phyloP scores from a whole-genome alignment of 2,113 vertebrate species.

The Andinoacara biseriatus region DNA sequence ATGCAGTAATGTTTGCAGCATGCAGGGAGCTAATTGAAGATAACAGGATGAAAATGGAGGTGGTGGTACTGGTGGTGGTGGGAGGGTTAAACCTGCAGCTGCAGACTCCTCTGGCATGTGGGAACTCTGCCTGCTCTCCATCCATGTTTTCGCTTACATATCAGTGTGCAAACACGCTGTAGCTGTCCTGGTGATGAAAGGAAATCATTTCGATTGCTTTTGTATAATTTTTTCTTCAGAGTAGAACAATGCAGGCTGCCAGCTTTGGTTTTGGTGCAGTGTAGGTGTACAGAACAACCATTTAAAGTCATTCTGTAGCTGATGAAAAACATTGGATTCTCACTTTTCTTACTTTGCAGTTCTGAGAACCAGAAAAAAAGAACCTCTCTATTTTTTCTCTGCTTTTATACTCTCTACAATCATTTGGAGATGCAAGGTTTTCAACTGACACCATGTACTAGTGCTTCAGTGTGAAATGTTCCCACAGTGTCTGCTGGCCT shows the following conservation, averaged over 20 bases:
- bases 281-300: conserved; percentile 2
- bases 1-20: background rate
- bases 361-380: background rate
- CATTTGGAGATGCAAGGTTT: background rate
- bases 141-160: background rate
- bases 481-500: conserved; percentile 15
- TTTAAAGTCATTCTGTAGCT: conserved; percentile 1
- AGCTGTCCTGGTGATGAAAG: conserved; percentile 25
- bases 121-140: conserved; percentile 6
- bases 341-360: background rate
- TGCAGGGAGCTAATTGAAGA: background rate
- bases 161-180: background rate
- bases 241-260: conserved; percentile 16
- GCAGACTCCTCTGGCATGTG: background rate
- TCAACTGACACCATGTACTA: background rate
- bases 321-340: conserved; percentile 13
- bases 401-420: background rate
- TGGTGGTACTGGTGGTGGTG: background rate
- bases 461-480: conserved; percentile 1
- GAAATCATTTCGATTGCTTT: conserved; percentile 38
- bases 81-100: background rate
- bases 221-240: conserved; percentile 4
- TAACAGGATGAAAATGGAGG: conserved; percentile 14
- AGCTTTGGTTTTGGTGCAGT: background rate
- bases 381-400: background rate